phyloP scores from a whole-genome alignment of 2,797 vertebrate genomes.

The Myiotriccus ornatus region DNA sequence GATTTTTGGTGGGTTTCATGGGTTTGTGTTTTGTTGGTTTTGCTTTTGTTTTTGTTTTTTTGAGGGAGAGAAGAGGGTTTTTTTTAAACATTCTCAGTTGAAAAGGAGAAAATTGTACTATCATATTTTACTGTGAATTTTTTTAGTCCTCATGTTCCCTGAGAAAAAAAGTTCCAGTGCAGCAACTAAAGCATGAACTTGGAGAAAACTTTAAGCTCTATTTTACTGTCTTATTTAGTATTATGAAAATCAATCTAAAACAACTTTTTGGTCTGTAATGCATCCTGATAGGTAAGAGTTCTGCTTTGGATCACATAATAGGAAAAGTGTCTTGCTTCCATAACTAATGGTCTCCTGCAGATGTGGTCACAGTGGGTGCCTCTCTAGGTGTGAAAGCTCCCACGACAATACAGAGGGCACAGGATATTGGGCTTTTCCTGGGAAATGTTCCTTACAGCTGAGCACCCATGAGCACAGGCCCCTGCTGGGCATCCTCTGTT shows the following conservation, averaged over 20 bases:
- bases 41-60: background rate
- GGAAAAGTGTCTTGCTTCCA: background rate
- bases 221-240: background rate
- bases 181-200: background rate
- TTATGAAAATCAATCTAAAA: background rate
- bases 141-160: background rate
- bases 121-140: background rate
- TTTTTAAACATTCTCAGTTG: background rate
- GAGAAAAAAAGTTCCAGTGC: background rate
- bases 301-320: background rate
- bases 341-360: background rate
- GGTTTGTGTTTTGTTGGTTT: background rate
- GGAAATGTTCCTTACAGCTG: background rate
- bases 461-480: background rate
- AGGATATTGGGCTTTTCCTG: background rate
- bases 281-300: background rate
- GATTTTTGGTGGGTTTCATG: background rate
- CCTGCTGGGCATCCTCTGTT: background rate
- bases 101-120: background rate
- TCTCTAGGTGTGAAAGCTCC: background rate
- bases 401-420: background rate
- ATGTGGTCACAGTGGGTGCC: background rate
- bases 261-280: background rate
- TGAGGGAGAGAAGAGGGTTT: rapidly evolving
- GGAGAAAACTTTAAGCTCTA: background rate